These are phyloP conservation scores for Drosophila jambulina DNA, from an alignment of 1,140 invertebrate genomes.

Conservation along the genomic window DNA sequence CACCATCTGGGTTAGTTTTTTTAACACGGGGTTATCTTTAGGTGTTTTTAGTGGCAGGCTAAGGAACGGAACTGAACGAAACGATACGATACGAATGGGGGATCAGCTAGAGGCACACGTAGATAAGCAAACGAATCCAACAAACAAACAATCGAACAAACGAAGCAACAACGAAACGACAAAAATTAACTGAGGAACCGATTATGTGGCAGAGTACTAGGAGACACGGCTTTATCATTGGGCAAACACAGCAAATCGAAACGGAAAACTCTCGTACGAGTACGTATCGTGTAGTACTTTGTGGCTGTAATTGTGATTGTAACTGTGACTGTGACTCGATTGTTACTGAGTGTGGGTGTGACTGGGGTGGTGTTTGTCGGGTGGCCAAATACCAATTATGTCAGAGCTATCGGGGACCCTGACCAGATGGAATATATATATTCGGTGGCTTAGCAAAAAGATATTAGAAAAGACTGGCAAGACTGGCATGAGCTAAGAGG, in stretches of 20 bases:
- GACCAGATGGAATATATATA: conserved; percentile 26
- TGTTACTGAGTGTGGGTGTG: conserved; percentile 21
- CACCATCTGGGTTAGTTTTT: conserved; percentile 10
- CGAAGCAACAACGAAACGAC: conserved; percentile 74
- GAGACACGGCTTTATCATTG: conserved; percentile 25
- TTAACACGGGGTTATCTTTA: conserved; percentile 17
- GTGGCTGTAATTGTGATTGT: conserved; percentile 46
- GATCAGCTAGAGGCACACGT: conserved; percentile 67
- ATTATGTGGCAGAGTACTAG: conserved; percentile 31
- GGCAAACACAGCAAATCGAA: conserved; percentile 53
- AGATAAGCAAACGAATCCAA: conserved; percentile 61
- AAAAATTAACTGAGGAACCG: conserved; percentile 71
- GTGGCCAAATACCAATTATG: conserved; percentile 79
- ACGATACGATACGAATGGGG: conserved; percentile 44
- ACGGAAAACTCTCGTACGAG: conserved; percentile 37
- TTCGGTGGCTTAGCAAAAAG: conserved; percentile 26
- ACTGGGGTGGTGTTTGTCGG: conserved; percentile 24
- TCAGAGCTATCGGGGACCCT: conserved; percentile 61
- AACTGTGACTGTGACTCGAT: conserved; percentile 16
- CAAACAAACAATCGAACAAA: conserved; percentile 71
- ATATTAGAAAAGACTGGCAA: conserved; percentile 36
- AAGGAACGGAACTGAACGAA: conserved; percentile 49
- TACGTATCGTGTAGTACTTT: conserved; percentile 33
- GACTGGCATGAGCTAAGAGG: conserved; percentile 44
- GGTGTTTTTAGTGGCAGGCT: conserved; percentile 38